These are phyloP conservation scores for Macrophya alboannulata DNA, from an alignment of 2,888 invertebrate genomes.

Conservation along the genomic window DNA sequence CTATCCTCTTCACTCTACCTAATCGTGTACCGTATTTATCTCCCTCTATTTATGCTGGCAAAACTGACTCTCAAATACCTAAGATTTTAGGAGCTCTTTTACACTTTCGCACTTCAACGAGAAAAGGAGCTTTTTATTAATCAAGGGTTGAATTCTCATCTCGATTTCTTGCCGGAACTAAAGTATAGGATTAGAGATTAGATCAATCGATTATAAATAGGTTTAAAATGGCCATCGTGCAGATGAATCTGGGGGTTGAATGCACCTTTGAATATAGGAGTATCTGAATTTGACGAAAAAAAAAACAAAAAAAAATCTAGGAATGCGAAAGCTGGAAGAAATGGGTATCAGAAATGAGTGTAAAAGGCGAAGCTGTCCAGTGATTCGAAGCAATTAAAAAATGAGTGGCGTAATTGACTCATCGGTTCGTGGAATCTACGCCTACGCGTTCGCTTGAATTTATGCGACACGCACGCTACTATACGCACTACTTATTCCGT, in stretches of 20 bases:
- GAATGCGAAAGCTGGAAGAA: neutral
- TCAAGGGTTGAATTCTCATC: neutral
- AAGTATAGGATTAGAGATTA: neutral
- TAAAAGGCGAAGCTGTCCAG: neutral
- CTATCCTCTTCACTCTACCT: conserved; percentile 8
- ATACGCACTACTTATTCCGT: conserved; percentile 28
- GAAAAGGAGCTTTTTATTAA: neutral
- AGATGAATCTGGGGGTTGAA: neutral
- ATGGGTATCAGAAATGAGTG: neutral
- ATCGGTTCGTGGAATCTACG: conserved; percentile 27
- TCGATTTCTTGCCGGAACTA: neutral
- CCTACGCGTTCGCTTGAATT: conserved; percentile 24
- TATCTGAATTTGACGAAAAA: neutral
- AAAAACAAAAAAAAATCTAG: neutral
- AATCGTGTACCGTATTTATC: neutral
- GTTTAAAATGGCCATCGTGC: neutral
- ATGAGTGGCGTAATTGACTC: conserved; percentile 46
- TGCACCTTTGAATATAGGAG: neutral
- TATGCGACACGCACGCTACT: conserved; percentile 16
- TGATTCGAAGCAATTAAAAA: conserved; percentile 31
- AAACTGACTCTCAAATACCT: conserved; percentile 1
- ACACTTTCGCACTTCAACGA: neutral
- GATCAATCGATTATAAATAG: neutral
- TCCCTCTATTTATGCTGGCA: neutral
- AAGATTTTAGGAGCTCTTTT: neutral